Conservation (phyloP, 2,888 invertebrate genomes). For the Calephelis perditalis region DNA sequence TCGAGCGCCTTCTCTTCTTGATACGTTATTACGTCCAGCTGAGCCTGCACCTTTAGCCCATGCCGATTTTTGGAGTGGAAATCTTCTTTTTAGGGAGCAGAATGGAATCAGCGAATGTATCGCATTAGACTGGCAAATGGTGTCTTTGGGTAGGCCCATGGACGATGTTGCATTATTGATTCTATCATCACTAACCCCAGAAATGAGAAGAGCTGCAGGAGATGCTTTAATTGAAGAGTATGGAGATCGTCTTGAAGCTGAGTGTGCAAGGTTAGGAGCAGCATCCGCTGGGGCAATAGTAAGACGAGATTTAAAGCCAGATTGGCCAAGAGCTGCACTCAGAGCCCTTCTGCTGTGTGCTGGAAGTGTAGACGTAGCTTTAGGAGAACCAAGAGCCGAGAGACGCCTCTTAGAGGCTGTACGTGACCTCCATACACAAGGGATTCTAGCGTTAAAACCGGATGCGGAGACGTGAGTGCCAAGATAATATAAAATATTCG, state of each 20-base stretch:
- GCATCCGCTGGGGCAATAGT: constrained; percentile 72
- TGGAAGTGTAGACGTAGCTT: constrained; percentile 88
- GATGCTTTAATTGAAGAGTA: constrained; percentile 83
- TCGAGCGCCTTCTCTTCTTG: constrained; percentile 84
- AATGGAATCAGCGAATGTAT: constrained; percentile 79
- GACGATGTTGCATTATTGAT: constrained; percentile 87
- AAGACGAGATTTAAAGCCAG: constrained; percentile 74
- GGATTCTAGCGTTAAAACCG: constrained; percentile 78
- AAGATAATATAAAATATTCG: constrained; percentile 34
- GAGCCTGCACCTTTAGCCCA: constrained; percentile 89
- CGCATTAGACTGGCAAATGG: constrained; percentile 92
- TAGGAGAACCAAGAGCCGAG: constrained; percentile 87
- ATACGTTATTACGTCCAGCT: constrained; percentile 82
- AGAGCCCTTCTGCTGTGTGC: constrained; percentile 87
- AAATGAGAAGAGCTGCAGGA: constrained; percentile 81
- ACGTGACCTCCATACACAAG: constrained; percentile 84
- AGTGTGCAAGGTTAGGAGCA: constrained; percentile 80
- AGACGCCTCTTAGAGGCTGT: constrained; percentile 85
- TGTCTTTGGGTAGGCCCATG: constrained; percentile 86
- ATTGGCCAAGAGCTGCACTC: constrained; percentile 83
- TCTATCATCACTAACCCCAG: constrained; percentile 84
- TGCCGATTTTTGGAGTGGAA: constrained; percentile 92
- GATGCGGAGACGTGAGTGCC: constrained; percentile 63
- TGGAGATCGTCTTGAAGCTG: constrained; percentile 80
- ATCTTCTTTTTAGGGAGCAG: constrained; percentile 81